These are phyloP conservation scores for Morelia viridis DNA, from an alignment of 2,797 vertebrate genomes.

Conservation along the genomic window DNA sequence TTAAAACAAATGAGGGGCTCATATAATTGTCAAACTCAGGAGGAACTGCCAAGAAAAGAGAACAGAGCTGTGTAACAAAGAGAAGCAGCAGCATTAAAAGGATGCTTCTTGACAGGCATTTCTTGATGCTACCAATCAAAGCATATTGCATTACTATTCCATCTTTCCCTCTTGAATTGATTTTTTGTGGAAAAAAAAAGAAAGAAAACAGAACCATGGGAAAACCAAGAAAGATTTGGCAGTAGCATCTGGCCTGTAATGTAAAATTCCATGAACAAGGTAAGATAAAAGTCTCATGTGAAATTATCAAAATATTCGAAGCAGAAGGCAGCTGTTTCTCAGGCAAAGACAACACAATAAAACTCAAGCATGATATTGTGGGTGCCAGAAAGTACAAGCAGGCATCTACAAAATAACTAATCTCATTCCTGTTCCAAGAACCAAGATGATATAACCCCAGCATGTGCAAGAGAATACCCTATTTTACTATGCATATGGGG, in stretches of 20 bases:
- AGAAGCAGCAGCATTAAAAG: slow-evolving; percentile 1
- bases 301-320: neutral
- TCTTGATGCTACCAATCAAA: neutral
- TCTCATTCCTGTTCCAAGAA: neutral
- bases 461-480: neutral
- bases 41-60: slow-evolving; percentile 1
- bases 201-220: neutral
- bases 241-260: neutral
- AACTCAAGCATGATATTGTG: neutral
- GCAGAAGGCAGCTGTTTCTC: neutral
- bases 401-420: neutral
- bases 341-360: neutral
- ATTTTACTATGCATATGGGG: neutral
- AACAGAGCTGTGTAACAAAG: slow-evolving; percentile 31
- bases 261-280: neutral
- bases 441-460: neutral
- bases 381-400: neutral
- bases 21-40: slow-evolving; percentile 54
- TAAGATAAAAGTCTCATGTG: neutral
- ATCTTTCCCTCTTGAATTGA: neutral
- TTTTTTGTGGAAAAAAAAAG: neutral
- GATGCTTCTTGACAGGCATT: neutral
- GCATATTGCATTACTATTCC: neutral
- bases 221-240: neutral
- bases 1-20: slow-evolving; percentile 51